Base-by-base conservation (phyloP, 2,888 invertebrate species). In the Caenorhabditis uteleia region DNA sequence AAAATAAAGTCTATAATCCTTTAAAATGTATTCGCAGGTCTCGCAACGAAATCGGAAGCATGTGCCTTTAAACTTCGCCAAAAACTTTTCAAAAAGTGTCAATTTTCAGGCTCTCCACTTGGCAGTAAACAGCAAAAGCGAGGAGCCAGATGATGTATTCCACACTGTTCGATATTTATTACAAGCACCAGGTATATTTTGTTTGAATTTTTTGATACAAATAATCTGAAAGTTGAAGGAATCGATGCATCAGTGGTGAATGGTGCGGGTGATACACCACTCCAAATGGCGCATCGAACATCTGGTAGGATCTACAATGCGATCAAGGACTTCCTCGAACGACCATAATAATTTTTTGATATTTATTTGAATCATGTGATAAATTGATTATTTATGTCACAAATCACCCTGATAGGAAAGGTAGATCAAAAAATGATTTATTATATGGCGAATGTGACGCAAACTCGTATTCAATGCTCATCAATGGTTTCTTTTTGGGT, bases 201-300 rank as follows among this genome's bases (percentile, higher is more conserved):
- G 38, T 36, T 36, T 16, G 6, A 10, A 36, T 36, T 36, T 7
- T 10, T 16, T 10, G 10, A 36, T 12, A 39, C 23, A 4, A 8
- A 20, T 39, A 7, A 4, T 27, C 1, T 36, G 3, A 29, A 4
- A 34, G 10, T 47, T 71, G 18, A 40, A 74, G 77, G 77, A 38
- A 71, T 80, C 47, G 78, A 80, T 55, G 65, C 76, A 40, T 57
- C 68, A 1, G 74, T 75, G 10, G 39, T 69, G 12, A 69, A 60
- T 39, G 70, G 70, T 16, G 77, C 74, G 26, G 82, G 82, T 26
- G 82, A 82, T 40, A 80, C 78, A 6, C 77, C 82, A 14, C 47
- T 78, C 23, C 62, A 57, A 42, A 59, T 83, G 43, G 82, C 82
- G 3, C 58, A 74, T 39, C 66, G 83, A 20, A 45, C 69, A 3